Evolutionary conservation across 2,888 invertebrate genomes (phyloP).

Genomic region (Cheilosia pagana): DNA sequence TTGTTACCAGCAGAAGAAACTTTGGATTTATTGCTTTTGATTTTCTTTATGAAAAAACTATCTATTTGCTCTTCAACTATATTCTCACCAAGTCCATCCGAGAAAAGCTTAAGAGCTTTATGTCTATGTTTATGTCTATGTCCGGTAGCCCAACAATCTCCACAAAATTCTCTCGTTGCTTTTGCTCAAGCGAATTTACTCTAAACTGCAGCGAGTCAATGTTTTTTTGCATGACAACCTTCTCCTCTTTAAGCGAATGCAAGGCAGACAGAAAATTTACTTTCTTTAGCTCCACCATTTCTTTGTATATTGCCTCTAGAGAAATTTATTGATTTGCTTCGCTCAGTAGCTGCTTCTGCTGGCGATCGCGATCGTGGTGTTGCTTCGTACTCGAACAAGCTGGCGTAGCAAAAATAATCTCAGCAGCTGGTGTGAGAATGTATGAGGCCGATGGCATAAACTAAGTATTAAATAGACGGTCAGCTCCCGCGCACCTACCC

Average conservation of each 20-base stretch:
- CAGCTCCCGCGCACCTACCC: no score
- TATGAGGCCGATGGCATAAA: not conserved
- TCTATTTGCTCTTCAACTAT: not conserved
- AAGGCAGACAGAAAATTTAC: not conserved
- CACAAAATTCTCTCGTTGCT: not conserved
- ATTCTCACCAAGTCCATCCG: no score
- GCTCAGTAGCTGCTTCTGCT: not conserved
- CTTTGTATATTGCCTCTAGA: no score
- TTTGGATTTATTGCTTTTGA: not conserved
- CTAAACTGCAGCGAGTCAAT: no score
- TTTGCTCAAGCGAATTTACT: no score
- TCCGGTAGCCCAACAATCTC: not conserved
- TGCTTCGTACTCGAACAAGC: not conserved
- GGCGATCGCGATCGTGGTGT: not conserved
- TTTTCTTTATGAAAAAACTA: constrained; percentile 1
- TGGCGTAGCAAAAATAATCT: not conserved
- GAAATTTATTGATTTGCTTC: not conserved
- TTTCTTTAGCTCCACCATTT: no score
- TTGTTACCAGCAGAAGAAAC: not conserved
- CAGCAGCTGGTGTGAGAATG: not conserved
- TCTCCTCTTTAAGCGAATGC: not conserved
- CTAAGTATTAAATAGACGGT: no score
- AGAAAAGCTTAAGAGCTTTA: no score
- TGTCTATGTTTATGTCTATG: not conserved
- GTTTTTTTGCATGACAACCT: not conserved